Conservation (phyloP, 1,140 invertebrate species). For the Halesus radiatus region DNA sequence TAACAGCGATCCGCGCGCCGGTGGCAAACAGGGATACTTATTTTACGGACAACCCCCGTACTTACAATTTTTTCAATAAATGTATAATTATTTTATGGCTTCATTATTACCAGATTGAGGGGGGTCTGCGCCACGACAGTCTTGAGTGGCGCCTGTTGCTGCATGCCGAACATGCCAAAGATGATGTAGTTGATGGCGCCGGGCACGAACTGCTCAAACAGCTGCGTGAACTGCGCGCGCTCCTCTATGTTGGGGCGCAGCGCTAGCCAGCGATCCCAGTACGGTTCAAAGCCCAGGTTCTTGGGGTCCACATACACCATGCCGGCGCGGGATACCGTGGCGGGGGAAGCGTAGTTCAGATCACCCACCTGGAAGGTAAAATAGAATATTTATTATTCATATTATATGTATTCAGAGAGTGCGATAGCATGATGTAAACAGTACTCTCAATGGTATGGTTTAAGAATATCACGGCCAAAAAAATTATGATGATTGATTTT, state of each 20-base stretch:
- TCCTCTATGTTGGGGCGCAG: slow-evolving; percentile 68
- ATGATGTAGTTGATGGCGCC: slow-evolving; percentile 81
- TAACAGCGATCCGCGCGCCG: too few species aligned
- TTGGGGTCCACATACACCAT: slow-evolving; percentile 96
- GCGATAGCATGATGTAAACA: too few species aligned
- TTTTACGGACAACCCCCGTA: too few species aligned
- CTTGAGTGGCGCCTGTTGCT: slow-evolving; percentile 81
- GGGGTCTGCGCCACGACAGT: slow-evolving; percentile 86
- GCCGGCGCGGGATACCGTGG: slow-evolving; percentile 90
- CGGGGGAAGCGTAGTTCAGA: slow-evolving; percentile 90
- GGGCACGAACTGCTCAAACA: slow-evolving; percentile 83
- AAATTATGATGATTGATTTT: too few species aligned
- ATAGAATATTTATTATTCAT: neutral
- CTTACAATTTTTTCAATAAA: too few species aligned
- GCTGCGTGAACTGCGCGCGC: slow-evolving; percentile 69
- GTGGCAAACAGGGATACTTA: too few species aligned
- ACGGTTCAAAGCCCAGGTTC: slow-evolving; percentile 88
- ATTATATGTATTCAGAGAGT: too few species aligned
- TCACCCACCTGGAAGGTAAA: slow-evolving; percentile 77
- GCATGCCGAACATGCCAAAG: slow-evolving; percentile 81
- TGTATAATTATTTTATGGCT: too few species aligned
- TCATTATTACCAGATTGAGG: slow-evolving; percentile 91
- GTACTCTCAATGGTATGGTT: too few species aligned
- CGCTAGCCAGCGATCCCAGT: slow-evolving; percentile 81
- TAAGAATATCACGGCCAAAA: too few species aligned